Conservation (phyloP, 2,888 invertebrate species). For the Alentia gelatinosa region DNA sequence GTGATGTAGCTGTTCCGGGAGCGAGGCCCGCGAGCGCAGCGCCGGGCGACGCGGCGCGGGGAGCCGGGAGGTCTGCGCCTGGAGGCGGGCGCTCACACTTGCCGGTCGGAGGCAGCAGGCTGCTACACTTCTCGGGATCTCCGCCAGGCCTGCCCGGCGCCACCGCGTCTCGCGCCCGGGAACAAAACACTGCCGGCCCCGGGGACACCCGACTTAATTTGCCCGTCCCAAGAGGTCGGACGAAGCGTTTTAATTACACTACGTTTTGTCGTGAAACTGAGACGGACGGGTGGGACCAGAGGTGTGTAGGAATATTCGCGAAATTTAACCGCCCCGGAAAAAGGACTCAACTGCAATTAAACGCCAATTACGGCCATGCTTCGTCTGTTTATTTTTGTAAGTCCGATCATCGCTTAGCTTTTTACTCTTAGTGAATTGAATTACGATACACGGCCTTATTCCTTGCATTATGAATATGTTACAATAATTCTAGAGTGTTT, state of each 20-base stretch:
- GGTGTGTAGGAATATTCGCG: background rate
- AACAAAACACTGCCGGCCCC: background rate
- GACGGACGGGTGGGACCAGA: background rate
- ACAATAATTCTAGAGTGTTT: no score
- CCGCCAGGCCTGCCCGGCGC: background rate
- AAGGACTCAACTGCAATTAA: background rate
- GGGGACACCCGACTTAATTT: background rate
- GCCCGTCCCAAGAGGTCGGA: background rate
- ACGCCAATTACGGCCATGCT: background rate
- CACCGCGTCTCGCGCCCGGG: background rate
- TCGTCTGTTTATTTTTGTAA: conserved; percentile 1
- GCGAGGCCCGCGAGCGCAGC: no score
- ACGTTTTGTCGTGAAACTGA: background rate
- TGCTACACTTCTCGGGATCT: background rate
- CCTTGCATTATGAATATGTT: no score
- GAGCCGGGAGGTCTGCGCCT: background rate
- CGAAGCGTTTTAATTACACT: background rate
- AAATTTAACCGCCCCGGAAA: background rate
- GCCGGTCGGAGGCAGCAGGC: background rate
- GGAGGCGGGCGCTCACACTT: background rate
- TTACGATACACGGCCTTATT: no score
- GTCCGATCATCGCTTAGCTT: no score
- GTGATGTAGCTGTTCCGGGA: no score
- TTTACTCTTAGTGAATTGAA: no score
- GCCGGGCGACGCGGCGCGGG: background rate